These are phyloP conservation scores for Xiphorhynchus elegans DNA, from an alignment of 2,113 vertebrate species.

Conservation along the genomic window DNA sequence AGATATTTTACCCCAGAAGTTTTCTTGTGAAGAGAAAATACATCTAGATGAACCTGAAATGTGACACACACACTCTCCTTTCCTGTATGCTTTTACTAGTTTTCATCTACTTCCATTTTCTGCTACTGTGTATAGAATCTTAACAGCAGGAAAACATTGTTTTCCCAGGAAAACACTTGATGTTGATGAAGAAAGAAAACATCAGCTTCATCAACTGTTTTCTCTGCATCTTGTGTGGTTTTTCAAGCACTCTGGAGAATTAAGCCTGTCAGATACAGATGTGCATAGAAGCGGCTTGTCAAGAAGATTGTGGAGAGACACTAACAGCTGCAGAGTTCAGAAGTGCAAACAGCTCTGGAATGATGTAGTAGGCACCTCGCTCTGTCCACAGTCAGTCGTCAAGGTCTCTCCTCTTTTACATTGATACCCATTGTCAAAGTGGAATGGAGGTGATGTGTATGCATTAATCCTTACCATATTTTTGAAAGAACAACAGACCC, in stretches of 20 bases:
- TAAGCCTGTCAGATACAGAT: not conserved
- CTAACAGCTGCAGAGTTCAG: constrained; percentile 24
- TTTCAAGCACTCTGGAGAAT: not conserved
- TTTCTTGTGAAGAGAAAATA: not conserved
- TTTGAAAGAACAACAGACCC: not conserved
- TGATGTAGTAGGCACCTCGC: not conserved
- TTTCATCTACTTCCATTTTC: not conserved
- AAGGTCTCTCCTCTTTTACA: not conserved
- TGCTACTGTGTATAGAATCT: not conserved
- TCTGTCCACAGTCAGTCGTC: not conserved
- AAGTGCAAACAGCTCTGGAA: constrained; percentile 27
- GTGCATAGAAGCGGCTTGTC: not conserved
- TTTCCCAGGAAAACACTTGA: not conserved
- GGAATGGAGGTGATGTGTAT: not conserved
- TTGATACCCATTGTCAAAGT: not conserved
- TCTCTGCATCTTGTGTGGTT: not conserved
- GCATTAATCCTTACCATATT: not conserved
- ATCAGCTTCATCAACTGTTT: not conserved
- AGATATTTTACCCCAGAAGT: not conserved
- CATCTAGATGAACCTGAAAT: not conserved
- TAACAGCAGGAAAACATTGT: not conserved
- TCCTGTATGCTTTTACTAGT: not conserved
- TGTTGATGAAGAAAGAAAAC: not conserved
- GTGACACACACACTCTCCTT: not conserved
- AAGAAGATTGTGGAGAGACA: not conserved